Evolutionary conservation across 2,888 invertebrate species (phyloP), one percentile per base, ranked within the genome.

Genomic region (Cistogaster globosa): DNA sequence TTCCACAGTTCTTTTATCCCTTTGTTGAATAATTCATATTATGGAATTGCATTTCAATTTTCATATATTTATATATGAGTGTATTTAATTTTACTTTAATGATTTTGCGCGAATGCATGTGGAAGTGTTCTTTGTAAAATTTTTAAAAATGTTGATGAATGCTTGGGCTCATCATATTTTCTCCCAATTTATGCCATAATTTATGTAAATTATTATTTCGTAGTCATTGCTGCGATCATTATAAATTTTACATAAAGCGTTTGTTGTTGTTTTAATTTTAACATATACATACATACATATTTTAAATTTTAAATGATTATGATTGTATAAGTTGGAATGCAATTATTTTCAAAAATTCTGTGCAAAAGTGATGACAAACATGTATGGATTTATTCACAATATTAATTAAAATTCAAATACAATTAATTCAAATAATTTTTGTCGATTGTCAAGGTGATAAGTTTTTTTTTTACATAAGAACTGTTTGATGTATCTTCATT

Each of bases 21-120:
- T 42, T 26, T 60, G 67, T 72, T 78, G 67, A 51, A 55, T 78
- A 74, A 68, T 78, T 77, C 45, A 60, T 67, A 68, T 83, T 78
- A 83, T 83, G 72, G 68, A 78, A 83, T 78, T 83, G 72, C 78
- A 60, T 83, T 77, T 83, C 77, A 83, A 78, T 78, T 83, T 78
- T 72, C 62, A 77, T 78, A 67, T 74, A 18, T 32, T 32, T 32
- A 26, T 26, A 4, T 32, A 32, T 7, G 32, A 32, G 7, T 32
- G 6, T n/a, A n/a, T 83, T 67, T 77, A 72, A 42, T 32, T 71
- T 67, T 72, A 60, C 58, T 65, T 77, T 76, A 65, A 82, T 82
- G 60, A 63, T 60, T 68, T 38, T 62, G 45, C 62, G n/a, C n/a
- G n/a, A n/a, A n/a, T n/a, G n/a, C n/a, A 7, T 8, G n/a, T 75